These are phyloP conservation scores for Helostoma temminkii DNA, from an alignment of 2,797 vertebrate genomes.

Conservation along the genomic window DNA sequence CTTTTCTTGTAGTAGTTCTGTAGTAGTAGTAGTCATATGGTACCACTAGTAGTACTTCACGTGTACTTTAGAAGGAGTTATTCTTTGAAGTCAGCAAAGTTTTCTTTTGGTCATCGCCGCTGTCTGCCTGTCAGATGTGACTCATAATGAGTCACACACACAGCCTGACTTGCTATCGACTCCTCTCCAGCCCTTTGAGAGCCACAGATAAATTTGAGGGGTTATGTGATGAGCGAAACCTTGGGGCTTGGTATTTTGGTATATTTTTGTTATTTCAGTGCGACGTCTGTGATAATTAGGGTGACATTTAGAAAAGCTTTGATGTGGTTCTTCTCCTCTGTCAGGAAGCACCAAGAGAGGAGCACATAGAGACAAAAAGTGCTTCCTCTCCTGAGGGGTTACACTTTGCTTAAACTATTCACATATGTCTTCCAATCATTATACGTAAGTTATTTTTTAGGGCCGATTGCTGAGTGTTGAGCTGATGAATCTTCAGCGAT, in stretches of 20 bases:
- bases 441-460: constrained; percentile 9
- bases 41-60: neutral
- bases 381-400: constrained; percentile 15
- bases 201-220: constrained; percentile 44
- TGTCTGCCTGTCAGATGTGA: constrained; percentile 33
- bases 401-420: constrained; percentile 13
- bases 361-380: constrained; percentile 21
- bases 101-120: constrained; percentile 27
- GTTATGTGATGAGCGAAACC: constrained; percentile 55
- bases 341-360: constrained; percentile 33
- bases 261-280: constrained; percentile 67
- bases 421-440: constrained; percentile 30
- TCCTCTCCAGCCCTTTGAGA: constrained; percentile 39
- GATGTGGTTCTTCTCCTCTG: constrained; percentile 60
- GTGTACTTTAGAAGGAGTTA: neutral
- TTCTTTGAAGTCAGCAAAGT: constrained; percentile 33
- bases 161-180: constrained; percentile 37
- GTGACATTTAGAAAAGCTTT: constrained; percentile 75
- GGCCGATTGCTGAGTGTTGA: constrained; percentile 17
- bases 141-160: constrained; percentile 44
- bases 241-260: constrained; percentile 70
- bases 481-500: constrained; percentile 26
- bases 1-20: neutral
- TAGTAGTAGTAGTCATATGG: neutral
- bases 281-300: constrained; percentile 71